These are phyloP conservation scores for Pampusana beccarii DNA, from an alignment of 2,113 vertebrate genomes.

Conservation along the genomic window DNA sequence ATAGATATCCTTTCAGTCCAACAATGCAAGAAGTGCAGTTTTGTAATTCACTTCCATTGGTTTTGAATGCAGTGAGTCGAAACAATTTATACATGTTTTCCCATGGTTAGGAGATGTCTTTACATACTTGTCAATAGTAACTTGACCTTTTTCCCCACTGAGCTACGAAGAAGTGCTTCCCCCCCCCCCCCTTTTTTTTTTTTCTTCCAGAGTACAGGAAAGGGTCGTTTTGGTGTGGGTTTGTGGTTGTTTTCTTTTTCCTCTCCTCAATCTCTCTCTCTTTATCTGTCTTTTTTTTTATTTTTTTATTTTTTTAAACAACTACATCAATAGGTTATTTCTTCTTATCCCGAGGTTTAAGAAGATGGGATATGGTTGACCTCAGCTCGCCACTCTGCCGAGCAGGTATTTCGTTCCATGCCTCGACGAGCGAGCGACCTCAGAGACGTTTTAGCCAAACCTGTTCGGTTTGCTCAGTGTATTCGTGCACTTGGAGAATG, in stretches of 20 bases:
- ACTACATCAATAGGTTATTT: constrained; percentile 26
- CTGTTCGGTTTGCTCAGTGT: neutral
- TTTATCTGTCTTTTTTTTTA: neutral
- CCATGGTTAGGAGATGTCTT: constrained; percentile 80
- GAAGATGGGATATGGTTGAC: neutral
- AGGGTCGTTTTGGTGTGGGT: neutral
- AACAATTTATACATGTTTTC: constrained; percentile 82
- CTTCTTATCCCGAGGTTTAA: neutral
- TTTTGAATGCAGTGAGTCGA: constrained; percentile 82
- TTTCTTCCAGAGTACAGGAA: constrained; percentile 23
- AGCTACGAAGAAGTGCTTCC: constrained; percentile 55
- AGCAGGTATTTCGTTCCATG: neutral
- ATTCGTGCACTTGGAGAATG: constrained; percentile 63
- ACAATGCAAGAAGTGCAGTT: constrained; percentile 87
- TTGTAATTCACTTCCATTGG: constrained; percentile 80
- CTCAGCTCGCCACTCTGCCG: neutral
- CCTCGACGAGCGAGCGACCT: neutral
- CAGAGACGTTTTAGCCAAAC: constrained; percentile 15
- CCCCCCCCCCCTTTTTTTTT: too few relatives aligned
- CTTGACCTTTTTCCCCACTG: constrained; percentile 69
- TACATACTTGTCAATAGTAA: constrained; percentile 77
- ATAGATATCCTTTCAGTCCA: constrained; percentile 96
- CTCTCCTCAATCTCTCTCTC: neutral
- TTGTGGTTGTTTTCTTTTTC: rapidly evolving
- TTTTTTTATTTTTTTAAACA: neutral